Conservation (phyloP, 2,888 invertebrate genomes). For the Hypsopygia costalis region DNA sequence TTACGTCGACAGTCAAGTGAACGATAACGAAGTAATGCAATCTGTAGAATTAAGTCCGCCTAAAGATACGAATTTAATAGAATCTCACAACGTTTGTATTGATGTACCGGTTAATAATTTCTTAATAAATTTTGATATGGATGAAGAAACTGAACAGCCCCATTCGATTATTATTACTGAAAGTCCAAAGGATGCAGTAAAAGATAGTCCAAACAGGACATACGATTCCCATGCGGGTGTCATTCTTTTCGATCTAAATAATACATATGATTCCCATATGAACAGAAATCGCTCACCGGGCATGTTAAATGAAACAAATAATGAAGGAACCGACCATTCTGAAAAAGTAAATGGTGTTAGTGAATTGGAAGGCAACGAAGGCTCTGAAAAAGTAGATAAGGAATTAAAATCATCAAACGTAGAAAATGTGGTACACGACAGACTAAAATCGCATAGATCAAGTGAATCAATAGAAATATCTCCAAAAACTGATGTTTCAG, state of each 20-base stretch:
- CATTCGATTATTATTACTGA: slow-evolving; percentile 72
- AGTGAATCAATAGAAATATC: slow-evolving; percentile 5
- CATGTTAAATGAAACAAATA: not conserved
- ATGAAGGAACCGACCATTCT: not conserved
- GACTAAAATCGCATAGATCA: not conserved
- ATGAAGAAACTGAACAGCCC: slow-evolving; percentile 68
- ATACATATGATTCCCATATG: slow-evolving; percentile 39
- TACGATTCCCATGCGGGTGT: slow-evolving; percentile 36
- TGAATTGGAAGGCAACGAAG: slow-evolving; percentile 15
- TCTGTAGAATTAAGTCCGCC: slow-evolving; percentile 46
- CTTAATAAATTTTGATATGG: slow-evolving; percentile 52
- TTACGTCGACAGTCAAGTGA: slow-evolving; percentile 28
- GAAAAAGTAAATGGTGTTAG: not conserved
- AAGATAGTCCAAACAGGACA: slow-evolving; percentile 40
- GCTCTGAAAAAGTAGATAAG: not conserved
- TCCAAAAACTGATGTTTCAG: slow-evolving; percentile 5
- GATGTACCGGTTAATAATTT: slow-evolving; percentile 41
- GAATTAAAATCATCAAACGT: no score
- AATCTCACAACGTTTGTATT: slow-evolving; percentile 55
- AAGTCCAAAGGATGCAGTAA: slow-evolving; percentile 42
- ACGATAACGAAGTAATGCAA: slow-evolving; percentile 27
- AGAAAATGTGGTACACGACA: no score
- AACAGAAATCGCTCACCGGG: not conserved
- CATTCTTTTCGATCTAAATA: slow-evolving; percentile 27
- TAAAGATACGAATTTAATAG: slow-evolving; percentile 54